phyloP scores from a whole-genome alignment of 2,113 vertebrate species.

The Hemiscyllium ocellatum region DNA sequence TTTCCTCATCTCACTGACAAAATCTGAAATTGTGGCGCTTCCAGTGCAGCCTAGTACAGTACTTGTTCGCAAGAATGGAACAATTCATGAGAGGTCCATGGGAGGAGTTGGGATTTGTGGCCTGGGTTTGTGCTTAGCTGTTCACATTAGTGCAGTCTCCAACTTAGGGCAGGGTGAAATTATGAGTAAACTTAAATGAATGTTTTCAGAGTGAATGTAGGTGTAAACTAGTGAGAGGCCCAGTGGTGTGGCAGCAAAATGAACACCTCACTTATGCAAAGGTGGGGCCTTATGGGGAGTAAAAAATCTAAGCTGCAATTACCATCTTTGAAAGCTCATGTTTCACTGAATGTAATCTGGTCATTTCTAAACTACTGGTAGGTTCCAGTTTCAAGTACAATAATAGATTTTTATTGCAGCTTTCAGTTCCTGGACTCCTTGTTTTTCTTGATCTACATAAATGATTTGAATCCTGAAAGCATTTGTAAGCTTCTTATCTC shows the following conservation, averaged over 20 bases:
- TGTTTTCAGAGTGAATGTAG: neutral
- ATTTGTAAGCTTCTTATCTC: neutral
- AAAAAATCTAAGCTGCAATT: neutral
- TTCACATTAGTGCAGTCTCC: neutral
- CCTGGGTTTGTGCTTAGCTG: neutral
- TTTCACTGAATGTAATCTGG: neutral
- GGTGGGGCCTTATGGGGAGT: neutral
- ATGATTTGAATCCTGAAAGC: neutral
- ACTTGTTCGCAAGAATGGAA: neutral
- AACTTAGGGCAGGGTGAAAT: neutral
- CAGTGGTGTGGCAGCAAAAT: neutral
- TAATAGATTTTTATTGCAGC: neutral
- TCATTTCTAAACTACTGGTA: neutral
- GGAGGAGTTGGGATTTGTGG: neutral
- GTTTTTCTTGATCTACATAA: neutral
- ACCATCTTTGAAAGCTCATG: neutral
- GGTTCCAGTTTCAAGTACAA: neutral
- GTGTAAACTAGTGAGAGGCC: neutral
- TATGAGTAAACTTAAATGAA: neutral
- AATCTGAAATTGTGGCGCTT: neutral
- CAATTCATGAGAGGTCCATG: neutral
- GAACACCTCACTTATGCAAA: neutral
- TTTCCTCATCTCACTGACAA: neutral
- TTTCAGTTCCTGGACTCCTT: neutral
- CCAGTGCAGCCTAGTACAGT: neutral